Evolutionary conservation across 2,888 invertebrate species (phyloP).

Genomic region (Limnephilus marmoratus): DNA sequence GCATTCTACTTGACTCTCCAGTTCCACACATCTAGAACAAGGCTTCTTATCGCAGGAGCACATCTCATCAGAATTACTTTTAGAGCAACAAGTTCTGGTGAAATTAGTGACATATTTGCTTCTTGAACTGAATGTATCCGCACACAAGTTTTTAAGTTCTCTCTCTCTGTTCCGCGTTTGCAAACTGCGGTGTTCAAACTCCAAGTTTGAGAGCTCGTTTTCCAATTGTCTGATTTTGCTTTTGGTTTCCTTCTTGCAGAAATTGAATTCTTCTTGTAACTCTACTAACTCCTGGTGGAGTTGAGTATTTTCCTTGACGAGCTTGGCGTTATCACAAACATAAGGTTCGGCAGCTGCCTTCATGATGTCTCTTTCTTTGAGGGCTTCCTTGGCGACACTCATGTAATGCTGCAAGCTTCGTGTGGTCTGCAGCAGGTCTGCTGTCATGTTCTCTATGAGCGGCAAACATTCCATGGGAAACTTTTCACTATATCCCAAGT

Average conservation of each 20-base stretch:
- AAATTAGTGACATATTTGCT: slow-evolving; percentile 70
- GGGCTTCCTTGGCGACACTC: slow-evolving; percentile 83
- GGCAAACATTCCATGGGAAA: slow-evolving; percentile 87
- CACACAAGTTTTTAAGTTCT: slow-evolving; percentile 74
- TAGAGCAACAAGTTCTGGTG: slow-evolving; percentile 27
- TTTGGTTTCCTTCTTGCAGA: slow-evolving; percentile 78
- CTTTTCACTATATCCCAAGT: slow-evolving; percentile 88
- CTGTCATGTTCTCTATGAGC: slow-evolving; percentile 87
- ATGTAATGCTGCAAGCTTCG: slow-evolving; percentile 91
- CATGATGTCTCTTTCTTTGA: slow-evolving; percentile 83
- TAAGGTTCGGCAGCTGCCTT: slow-evolving; percentile 86
- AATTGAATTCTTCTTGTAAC: slow-evolving; percentile 81
- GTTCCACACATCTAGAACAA: slow-evolving; percentile 67
- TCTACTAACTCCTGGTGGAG: slow-evolving; percentile 82
- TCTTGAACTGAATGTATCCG: slow-evolving; percentile 74
- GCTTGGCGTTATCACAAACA: slow-evolving; percentile 87
- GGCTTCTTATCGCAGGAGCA: slow-evolving; percentile 63
- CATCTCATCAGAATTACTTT: slow-evolving; percentile 57
- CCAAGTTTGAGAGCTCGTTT: slow-evolving; percentile 79
- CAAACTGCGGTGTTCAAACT: slow-evolving; percentile 72
- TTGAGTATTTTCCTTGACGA: slow-evolving; percentile 86
- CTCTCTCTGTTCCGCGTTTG: slow-evolving; percentile 74
- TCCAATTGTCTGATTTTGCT: slow-evolving; percentile 81
- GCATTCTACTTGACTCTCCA: slow-evolving; percentile 74
- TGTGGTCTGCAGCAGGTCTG: slow-evolving; percentile 92